Percentiles rank a stretch among this genome's conserved stretches.
Evolutionary conservation across 2,797 vertebrate genomes (phyloP).

Genomic region (Oreochromis grahami): DNA sequence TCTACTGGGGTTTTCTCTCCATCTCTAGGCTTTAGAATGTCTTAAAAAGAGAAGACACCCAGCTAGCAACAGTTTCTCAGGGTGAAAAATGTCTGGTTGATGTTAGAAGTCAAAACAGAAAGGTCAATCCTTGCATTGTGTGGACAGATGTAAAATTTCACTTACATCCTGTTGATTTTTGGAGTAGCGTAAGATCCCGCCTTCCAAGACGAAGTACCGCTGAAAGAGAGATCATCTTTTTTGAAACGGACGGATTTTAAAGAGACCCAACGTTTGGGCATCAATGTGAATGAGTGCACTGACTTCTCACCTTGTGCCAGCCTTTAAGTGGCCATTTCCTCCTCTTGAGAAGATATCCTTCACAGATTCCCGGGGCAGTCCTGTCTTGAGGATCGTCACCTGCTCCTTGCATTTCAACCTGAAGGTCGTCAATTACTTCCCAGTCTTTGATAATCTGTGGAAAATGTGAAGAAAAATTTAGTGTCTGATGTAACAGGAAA

Average conservation of each 20-base stretch:
- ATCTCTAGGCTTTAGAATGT: neutral
- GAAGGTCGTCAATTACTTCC: constrained; percentile 88
- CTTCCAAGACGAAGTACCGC: constrained; percentile 90
- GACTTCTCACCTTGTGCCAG: constrained; percentile 89
- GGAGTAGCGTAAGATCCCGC: constrained; percentile 85
- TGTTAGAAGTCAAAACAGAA: neutral
- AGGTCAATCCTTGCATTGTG: neutral
- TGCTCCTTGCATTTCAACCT: constrained; percentile 31
- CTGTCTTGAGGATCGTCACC: constrained; percentile 61
- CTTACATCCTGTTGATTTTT: constrained; percentile 89
- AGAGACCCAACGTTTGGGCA: neutral
- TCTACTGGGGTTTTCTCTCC: neutral
- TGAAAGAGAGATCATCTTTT: constrained; percentile 44
- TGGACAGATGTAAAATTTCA: accelerated
- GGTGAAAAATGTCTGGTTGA: neutral
- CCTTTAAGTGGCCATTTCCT: constrained; percentile 97
- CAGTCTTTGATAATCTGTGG: constrained; percentile 86
- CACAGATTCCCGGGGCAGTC: constrained; percentile 75
- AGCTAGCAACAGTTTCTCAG: neutral
- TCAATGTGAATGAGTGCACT: accelerated
- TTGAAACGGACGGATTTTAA: neutral
- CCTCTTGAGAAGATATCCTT: constrained; percentile 92
- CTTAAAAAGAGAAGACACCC: neutral
- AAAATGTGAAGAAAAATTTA: neutral
- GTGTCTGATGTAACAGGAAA: neutral